phyloP scores from a whole-genome alignment of 2,888 invertebrate genomes.

The Ophion ellenae region DNA sequence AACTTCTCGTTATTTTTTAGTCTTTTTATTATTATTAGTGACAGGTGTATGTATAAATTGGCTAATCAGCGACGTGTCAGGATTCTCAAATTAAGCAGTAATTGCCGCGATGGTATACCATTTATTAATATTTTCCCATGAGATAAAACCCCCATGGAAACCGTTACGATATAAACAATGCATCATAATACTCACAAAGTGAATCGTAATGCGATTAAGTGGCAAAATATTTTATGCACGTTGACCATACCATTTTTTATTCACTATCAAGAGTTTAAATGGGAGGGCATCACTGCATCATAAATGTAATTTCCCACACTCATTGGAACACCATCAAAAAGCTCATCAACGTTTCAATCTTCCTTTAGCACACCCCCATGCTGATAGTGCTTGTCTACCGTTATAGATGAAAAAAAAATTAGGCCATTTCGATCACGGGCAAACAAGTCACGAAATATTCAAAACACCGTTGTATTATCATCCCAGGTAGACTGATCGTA shows the following conservation, averaged over 20 bases:
- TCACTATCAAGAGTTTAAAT: not conserved
- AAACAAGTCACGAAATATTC: conserved; percentile 63
- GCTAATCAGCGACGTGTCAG: conserved; percentile 31
- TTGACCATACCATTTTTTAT: not conserved
- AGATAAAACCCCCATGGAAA: not conserved
- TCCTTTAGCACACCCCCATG: conserved; percentile 38
- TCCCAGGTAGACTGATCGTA: conserved; percentile 33
- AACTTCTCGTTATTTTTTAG: conserved; percentile 23
- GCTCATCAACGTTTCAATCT: conserved; percentile 72
- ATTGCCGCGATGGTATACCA: conserved; percentile 29
- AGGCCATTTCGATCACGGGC: conserved; percentile 66
- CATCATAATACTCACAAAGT: not conserved
- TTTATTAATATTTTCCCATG: conserved; percentile 11
- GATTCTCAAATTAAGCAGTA: conserved; percentile 28
- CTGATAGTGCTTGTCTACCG: conserved; percentile 65
- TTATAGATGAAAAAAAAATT: conserved; percentile 35
- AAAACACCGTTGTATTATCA: conserved; percentile 39
- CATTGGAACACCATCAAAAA: conserved; percentile 68
- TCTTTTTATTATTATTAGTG: conserved; percentile 36
- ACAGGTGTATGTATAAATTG: conserved; percentile 55
- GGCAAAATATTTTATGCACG: not conserved
- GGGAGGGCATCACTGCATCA: conserved; percentile 33
- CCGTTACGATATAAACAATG: conserved; percentile 45
- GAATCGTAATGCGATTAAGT: conserved; percentile 9
- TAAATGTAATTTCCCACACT: conserved; percentile 67